Base-by-base conservation (phyloP, 2,113 vertebrate genomes). In the Dendrocopos noguchii region DNA sequence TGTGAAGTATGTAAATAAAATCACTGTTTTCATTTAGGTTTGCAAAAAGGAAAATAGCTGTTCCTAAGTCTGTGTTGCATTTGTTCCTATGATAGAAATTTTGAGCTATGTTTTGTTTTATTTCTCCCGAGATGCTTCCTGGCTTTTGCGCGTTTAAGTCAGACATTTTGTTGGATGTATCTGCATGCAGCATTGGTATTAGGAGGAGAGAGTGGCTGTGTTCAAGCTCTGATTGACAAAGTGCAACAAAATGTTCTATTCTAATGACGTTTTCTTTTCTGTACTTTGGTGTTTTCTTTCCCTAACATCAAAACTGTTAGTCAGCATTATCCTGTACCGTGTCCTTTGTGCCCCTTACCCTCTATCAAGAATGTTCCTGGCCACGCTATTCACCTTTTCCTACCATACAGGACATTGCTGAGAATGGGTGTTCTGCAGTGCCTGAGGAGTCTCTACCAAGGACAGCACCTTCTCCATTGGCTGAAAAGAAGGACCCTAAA, bases 361-460 rank as follows among this genome's bases (percentile, higher is more conserved):
- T 91, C 21, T 63, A 53, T 78, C 83, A 66, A 85, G 95, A 88
- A 15, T 53, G 60, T 42, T 93, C 95, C 83, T 95, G 87, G 84
- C 80, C 75, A 5, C 44, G 57, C 74, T 59, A 9, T 91, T 94
- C 90, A 87, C 68, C 61, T 87, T 95, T 63, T 87, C 90, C 88
- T 95, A 61, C 95, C 87, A 12, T 83, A 9, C 97, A 99, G 99
- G 99, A 99, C 95, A 96, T 99, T 79, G 78, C 98, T 1, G 99
- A 99, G 96, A 99, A 99, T 3, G 99, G 99, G 28, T 99, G 98
- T 63, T 91, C 97, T 3, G 94, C 97, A 1, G 57, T 75, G 3
- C 95, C 96, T 0, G 98, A 99, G 65, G 98, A 98, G 34, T 84
- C 97, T 9, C 94, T 97, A 11, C 97, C 98, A 1, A 96, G 97